phyloP scores from a whole-genome alignment of 2,113 vertebrate species.

The Pagrus major region DNA sequence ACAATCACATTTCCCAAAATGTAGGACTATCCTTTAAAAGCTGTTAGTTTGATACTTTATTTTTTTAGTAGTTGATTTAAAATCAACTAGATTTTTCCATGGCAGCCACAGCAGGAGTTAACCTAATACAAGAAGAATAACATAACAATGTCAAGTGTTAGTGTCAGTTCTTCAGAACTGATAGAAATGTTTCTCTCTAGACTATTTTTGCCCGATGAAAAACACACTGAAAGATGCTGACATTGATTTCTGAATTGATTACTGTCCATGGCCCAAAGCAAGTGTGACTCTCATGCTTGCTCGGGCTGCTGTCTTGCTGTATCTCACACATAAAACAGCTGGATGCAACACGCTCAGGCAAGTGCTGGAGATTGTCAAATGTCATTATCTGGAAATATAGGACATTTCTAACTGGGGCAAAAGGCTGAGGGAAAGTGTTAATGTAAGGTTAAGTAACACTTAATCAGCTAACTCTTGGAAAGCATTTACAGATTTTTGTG shows the following conservation, averaged over 20 bases:
- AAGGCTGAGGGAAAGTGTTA: neutral
- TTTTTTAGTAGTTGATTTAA: neutral
- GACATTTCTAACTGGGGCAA: slow-evolving; percentile 6
- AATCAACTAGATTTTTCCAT: neutral
- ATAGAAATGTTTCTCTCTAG: neutral
- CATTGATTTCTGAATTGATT: slow-evolving; percentile 30
- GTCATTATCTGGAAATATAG: neutral
- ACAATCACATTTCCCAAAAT: neutral
- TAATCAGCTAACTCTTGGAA: slow-evolving; percentile 13
- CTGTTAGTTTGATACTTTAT: neutral
- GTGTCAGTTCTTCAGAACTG: neutral
- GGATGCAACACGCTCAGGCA: slow-evolving; percentile 22
- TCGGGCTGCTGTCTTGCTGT: neutral
- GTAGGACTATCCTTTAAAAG: neutral
- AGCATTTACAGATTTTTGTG: slow-evolving; percentile 23
- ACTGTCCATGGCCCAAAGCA: neutral
- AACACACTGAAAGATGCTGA: neutral
- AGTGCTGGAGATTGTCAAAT: slow-evolving; percentile 12
- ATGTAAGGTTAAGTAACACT: slow-evolving; percentile 2
- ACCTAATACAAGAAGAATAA: too few relatives aligned
- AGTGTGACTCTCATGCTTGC: neutral
- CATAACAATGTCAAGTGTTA: neutral
- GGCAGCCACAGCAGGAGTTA: neutral
- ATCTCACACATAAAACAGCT: slow-evolving; percentile 14
- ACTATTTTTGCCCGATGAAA: slow-evolving; percentile 1